Percentiles rank a stretch among this genome's conserved stretches.
Conservation (phyloP, 2,888 invertebrate genomes). For the Drosophila lutescens region DNA sequence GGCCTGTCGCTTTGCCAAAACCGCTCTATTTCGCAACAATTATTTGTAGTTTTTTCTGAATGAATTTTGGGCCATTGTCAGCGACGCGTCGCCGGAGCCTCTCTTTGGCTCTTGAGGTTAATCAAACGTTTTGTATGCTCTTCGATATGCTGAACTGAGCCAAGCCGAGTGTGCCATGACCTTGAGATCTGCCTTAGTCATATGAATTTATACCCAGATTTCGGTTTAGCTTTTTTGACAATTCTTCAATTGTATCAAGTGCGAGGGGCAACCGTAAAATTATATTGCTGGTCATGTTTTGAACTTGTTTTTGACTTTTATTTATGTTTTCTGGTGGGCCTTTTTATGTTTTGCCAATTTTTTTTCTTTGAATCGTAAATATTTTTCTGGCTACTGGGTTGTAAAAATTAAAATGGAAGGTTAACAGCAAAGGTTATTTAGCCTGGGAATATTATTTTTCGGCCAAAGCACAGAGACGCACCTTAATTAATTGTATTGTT, state of each 20-base stretch:
- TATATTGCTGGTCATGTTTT: constrained; percentile 64
- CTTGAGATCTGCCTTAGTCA: constrained; percentile 56
- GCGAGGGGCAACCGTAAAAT: constrained; percentile 45
- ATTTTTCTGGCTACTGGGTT: constrained; percentile 27
- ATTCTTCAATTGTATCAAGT: constrained; percentile 71
- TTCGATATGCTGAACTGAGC: constrained; percentile 43
- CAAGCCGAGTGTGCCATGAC: constrained; percentile 57
- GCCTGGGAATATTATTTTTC: constrained; percentile 13
- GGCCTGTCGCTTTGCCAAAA: constrained; percentile 52
- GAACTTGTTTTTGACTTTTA: constrained; percentile 42
- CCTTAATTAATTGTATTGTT: constrained; percentile 26
- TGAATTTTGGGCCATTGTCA: constrained; percentile 76
- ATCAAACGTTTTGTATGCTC: constrained; percentile 73
- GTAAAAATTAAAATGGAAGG: constrained; percentile 37
- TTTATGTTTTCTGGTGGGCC: constrained; percentile 35
- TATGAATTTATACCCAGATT: constrained; percentile 13
- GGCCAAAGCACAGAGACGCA: neutral
- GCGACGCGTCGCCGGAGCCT: constrained; percentile 31
- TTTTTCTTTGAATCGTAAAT: constrained; percentile 19
- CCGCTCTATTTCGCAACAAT: constrained; percentile 72
- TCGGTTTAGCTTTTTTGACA: constrained; percentile 58
- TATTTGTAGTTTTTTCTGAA: constrained; percentile 59
- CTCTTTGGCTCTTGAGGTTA: constrained; percentile 75
- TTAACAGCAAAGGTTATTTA: constrained; percentile 9
- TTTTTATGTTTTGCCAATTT: constrained; percentile 47